Evolutionary conservation across 2,113 vertebrate species (phyloP).

Genomic region (Ploceus nigricollis): DNA sequence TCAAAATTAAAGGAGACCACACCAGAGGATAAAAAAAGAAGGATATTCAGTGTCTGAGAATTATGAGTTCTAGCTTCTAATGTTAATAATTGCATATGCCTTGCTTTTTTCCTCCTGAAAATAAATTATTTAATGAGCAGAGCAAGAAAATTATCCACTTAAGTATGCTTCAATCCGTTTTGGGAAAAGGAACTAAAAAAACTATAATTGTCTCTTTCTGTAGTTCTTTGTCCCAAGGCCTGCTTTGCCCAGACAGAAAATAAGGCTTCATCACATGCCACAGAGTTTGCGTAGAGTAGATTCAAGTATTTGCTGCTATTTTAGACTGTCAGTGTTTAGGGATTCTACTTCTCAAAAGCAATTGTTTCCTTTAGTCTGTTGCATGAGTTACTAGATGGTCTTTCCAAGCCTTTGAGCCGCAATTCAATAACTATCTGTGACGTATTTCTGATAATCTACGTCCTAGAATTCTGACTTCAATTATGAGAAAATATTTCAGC

Average conservation of each 20-base stretch:
- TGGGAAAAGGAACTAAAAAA: background rate
- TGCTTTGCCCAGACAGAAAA: background rate
- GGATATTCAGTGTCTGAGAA: background rate
- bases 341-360: constrained; percentile 9
- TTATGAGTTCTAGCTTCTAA: background rate
- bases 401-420: background rate
- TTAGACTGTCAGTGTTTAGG: background rate
- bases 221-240: background rate
- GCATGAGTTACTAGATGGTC: background rate
- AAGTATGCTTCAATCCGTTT: background rate
- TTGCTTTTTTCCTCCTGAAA: background rate
- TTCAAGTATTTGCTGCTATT: background rate
- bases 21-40: background rate
- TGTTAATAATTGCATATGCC: background rate
- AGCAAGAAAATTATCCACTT: background rate
- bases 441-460: background rate
- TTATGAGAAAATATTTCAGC: background rate
- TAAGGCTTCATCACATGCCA: background rate
- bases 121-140: background rate
- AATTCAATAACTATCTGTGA: background rate
- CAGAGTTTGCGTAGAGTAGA: background rate
- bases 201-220: background rate
- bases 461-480: background rate
- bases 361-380: background rate
- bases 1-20: background rate